Evolutionary conservation across 2,888 invertebrate genomes (phyloP).

Genomic region (Hypomecis punctinalis): DNA sequence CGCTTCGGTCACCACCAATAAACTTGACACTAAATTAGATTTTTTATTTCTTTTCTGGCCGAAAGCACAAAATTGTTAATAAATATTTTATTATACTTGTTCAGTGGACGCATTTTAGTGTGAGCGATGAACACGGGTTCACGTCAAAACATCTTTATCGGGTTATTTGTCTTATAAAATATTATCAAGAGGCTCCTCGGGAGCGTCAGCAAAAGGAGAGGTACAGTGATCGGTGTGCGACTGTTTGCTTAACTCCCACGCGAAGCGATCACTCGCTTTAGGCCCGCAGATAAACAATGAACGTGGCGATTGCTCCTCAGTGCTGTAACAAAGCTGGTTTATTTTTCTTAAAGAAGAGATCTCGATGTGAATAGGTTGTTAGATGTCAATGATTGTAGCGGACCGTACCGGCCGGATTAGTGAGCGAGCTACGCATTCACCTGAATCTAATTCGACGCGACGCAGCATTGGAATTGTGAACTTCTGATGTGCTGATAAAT

Average conservation of each 20-base stretch:
- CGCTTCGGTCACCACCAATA: constrained; percentile 80
- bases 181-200: constrained; percentile 83
- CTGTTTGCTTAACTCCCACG: constrained; percentile 83
- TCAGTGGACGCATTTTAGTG: constrained; percentile 83
- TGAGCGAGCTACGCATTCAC: constrained; percentile 68
- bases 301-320: constrained; percentile 80
- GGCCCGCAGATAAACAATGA: constrained; percentile 81
- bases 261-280: constrained; percentile 78
- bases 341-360: constrained; percentile 76
- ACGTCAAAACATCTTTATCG: constrained; percentile 85
- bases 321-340: constrained; percentile 79
- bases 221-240: constrained; percentile 77
- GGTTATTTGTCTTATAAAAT: constrained; percentile 86
- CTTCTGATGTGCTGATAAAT: constrained; percentile 79
- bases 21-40: constrained; percentile 82
- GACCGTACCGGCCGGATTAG: constrained; percentile 73
- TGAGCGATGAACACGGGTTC: constrained; percentile 85
- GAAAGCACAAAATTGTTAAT: constrained; percentile 78
- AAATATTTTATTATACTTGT: constrained; percentile 82
- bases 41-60: constrained; percentile 74
- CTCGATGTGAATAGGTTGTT: constrained; percentile 71
- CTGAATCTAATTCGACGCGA: constrained; percentile 75
- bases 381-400: constrained; percentile 66
- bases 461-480: constrained; percentile 72
- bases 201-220: constrained; percentile 84